Evolutionary conservation across 2,797 vertebrate genomes (phyloP), one percentile per base, ranked within the genome.

Genomic region (Champsocephalus gunnari): DNA sequence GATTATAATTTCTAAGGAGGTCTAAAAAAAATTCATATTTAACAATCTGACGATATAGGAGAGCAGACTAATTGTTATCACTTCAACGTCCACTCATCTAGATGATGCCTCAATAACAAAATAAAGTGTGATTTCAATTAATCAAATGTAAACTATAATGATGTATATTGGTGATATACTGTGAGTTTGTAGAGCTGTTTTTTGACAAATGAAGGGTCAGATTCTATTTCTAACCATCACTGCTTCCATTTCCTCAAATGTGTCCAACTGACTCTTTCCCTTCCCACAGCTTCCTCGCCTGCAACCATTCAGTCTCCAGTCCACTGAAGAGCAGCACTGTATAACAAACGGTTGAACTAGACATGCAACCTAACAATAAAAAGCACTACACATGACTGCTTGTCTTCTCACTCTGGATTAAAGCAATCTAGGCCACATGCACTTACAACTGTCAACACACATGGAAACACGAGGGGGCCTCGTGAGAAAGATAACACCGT

Each of bases 381-480:
- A 43, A 57, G 38, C 32, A 66, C 5, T 12, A 48, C 14, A 43
- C 32, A 43, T 47, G 17, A 21, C 4, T 17, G 47, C 5, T 24
- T 38, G 2, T 58, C 9, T 28, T 63, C 48, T 63, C 10, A 28
- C 28, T 64, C 45, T 19, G 12, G 16, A 21, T 63, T 16, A 45
- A 64, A 73, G 45, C 55, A 62, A 51, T 64, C 54, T 65, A 19
- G 59, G 45, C 41, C 50, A 41, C 16, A 64, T 10, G 19, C 55
- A 61, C 14, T 1, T 12, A 57, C 55, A 65, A 48, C 34, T 38
- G 16, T 38, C 59, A 58, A 45, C 57, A 60, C 12, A 38, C 28
- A 43, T 44, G 53, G 60, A 59, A 63, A 77, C 68, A 81, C 71
- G 54, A 21, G 24, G 38, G 54, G 16, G 51, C 45, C 19, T 56